phyloP scores from a whole-genome alignment of 2,797 vertebrate species.

The Myotis daubentonii region DNA sequence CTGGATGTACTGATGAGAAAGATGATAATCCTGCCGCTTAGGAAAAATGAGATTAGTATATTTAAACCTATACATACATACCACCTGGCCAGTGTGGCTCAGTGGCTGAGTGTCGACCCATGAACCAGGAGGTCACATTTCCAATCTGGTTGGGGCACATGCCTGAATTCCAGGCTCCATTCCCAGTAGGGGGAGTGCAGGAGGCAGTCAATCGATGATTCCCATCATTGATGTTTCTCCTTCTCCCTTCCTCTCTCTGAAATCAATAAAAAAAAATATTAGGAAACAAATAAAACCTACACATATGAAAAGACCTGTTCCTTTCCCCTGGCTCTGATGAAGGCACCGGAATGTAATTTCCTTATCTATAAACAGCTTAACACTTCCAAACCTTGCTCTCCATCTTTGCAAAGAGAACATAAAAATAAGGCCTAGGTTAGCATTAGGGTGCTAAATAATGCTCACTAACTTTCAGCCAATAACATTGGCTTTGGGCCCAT shows the following conservation, averaged over 20 bases:
- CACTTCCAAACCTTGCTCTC: neutral
- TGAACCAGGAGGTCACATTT: too few species aligned
- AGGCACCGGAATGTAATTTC: neutral
- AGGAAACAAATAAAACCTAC: neutral
- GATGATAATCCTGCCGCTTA: slow-evolving; percentile 12
- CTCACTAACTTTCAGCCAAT: neutral
- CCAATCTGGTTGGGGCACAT: too few species aligned
- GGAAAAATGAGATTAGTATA: neutral
- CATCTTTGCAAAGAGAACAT: neutral
- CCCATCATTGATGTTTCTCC: too few species aligned
- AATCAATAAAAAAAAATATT: too few species aligned
- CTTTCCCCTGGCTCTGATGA: neutral
- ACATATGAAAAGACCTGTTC: neutral
- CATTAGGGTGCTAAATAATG: neutral
- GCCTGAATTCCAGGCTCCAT: too few species aligned
- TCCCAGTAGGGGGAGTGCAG: too few species aligned
- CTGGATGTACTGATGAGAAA: neutral
- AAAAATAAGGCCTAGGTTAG: neutral
- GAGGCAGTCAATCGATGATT: too few species aligned
- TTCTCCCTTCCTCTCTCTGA: too few species aligned
- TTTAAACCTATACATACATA: neutral
- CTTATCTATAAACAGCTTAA: neutral
- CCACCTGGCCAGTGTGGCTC: too few species aligned
- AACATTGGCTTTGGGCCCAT: neutral
- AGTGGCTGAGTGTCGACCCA: too few species aligned